phyloP scores from a whole-genome alignment of 2,113 vertebrate genomes.

The Sapajus apella region DNA sequence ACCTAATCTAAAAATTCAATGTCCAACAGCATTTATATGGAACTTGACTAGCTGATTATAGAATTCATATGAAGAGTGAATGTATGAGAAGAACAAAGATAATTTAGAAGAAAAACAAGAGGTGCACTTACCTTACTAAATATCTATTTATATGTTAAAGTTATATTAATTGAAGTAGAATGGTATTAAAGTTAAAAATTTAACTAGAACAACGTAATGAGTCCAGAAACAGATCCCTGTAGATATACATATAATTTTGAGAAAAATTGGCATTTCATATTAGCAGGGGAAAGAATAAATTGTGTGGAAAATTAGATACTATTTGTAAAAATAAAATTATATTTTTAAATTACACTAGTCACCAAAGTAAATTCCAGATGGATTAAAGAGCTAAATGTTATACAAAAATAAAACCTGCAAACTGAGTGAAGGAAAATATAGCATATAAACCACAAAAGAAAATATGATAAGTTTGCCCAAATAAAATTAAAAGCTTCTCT shows the following conservation, averaged over 20 bases:
- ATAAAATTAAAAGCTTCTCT: background rate
- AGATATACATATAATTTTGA: background rate
- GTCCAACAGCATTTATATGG: background rate
- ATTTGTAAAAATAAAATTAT: background rate
- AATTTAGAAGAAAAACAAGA: background rate
- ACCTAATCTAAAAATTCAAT: background rate
- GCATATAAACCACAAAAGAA: background rate
- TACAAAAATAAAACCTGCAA: background rate
- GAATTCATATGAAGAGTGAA: background rate
- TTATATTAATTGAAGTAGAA: background rate
- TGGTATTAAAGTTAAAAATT: background rate
- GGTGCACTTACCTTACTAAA: background rate
- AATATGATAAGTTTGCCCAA: background rate
- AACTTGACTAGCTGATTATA: background rate
- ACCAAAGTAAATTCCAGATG: background rate
- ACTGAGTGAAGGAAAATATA: background rate
- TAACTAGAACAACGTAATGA: background rate
- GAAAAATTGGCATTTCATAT: background rate
- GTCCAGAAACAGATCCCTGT: background rate
- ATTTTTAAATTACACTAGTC: background rate
- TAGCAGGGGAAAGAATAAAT: background rate
- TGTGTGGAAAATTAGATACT: background rate
- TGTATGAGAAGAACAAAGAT: background rate
- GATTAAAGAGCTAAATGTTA: background rate
- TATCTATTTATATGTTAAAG: background rate